phyloP scores from a whole-genome alignment of 2,888 invertebrate genomes.

The Hyles lineata region DNA sequence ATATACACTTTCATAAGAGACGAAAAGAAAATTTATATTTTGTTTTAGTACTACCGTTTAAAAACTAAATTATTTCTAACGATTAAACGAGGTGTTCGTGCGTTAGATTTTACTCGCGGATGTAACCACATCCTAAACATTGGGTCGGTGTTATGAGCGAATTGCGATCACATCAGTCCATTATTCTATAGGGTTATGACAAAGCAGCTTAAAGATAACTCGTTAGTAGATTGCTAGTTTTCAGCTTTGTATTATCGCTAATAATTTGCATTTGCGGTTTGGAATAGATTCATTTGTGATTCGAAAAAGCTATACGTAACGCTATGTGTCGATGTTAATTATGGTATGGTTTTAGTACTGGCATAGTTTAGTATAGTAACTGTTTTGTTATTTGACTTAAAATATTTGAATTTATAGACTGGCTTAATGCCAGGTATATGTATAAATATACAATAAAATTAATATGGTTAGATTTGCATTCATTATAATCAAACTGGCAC shows the following conservation, averaged over 20 bases:
- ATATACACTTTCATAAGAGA: too few relatives aligned
- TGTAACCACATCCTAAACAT: conserved; percentile 17
- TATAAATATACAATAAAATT: too few relatives aligned
- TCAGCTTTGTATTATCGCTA: conserved; percentile 44
- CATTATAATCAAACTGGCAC: too few relatives aligned
- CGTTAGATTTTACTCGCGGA: not conserved
- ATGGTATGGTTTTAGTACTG: not conserved
- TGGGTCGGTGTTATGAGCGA: conserved; percentile 45
- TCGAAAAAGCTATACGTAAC: not conserved
- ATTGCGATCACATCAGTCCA: conserved; percentile 60
- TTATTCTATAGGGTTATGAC: conserved; percentile 63
- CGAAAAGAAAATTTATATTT: too few relatives aligned
- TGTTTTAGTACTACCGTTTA: too few relatives aligned
- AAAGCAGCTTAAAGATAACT: conserved; percentile 80
- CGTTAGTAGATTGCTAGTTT: conserved; percentile 62
- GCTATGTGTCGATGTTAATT: not conserved
- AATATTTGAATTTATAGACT: too few relatives aligned
- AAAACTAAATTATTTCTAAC: not conserved
- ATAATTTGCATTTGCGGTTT: conserved; percentile 44
- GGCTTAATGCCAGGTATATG: too few relatives aligned
- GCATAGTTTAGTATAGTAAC: not conserved
- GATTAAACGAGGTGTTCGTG: not conserved
- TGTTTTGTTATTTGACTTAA: not conserved
- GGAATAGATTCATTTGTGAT: conserved; percentile 8
- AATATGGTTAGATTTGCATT: too few relatives aligned